Base-by-base conservation (phyloP, 2,888 invertebrate species). In the Nephrotoma flavescens region DNA sequence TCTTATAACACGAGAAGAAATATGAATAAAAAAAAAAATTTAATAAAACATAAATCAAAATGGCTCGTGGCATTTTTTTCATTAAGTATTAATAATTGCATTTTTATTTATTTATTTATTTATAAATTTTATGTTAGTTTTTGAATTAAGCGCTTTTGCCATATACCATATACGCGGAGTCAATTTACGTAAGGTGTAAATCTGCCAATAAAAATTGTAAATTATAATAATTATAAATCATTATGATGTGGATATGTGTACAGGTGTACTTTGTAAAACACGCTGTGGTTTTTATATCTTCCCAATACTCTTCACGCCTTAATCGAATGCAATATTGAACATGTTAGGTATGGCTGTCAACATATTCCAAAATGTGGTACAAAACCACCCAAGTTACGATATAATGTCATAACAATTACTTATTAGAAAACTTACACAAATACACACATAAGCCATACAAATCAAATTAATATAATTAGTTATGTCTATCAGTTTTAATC, bases 21-120 rank as follows among this genome's bases (percentile, higher is more conserved):
- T 71, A 71, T 71, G 71, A 31, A 52, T 52, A 15, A 6, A 57
- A 57, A 57, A 57, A 71, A 71, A 71, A 71, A 19, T 71, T 71
- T 71, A 31, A 71, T 71, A 71, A 71, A 71, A 31, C 41, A 84
- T 84, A 84, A 84, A 84, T 84, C 84, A 84, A 84, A 84, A 84
- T 84, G 84, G 84, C 84, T 84, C 84, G 84, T 84, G 84, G 84
- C 84, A 84, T 84, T 84, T 84, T 83, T 42, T 84, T 71, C 71
- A 84, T 84, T 42, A 41, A 84, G 84, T 84, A 84, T 84, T 84
- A 84, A 84, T 84, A 84, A 84, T 84, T 84, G 84, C 84, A 84
- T 84, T 84, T 84, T 84, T 42, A 42, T 84, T 41, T 42, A 84
- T 84, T 41, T 42, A 84, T 84, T 84, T 84, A 84, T 71, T 31